Conservation (phyloP, 2,113 vertebrate genomes). For the Varanus salvator region DNA sequence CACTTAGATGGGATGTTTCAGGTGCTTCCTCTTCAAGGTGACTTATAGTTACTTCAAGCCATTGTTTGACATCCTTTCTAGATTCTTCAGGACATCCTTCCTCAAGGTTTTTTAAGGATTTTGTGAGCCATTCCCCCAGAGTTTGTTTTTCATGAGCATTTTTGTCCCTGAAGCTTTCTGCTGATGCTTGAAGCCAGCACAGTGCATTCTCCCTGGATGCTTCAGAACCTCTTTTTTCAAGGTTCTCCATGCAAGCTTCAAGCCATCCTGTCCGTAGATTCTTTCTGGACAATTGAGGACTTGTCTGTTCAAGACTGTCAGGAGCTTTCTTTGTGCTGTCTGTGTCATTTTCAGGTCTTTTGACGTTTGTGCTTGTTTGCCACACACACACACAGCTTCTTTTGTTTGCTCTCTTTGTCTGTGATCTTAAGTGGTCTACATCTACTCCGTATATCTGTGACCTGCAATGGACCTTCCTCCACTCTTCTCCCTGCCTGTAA, state of each 20-base stretch:
- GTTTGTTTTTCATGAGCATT: background rate
- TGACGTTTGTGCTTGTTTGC: background rate
- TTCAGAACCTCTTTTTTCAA: background rate
- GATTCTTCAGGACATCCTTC: background rate
- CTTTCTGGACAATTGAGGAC: background rate
- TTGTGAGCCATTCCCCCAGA: background rate
- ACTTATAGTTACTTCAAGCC: background rate
- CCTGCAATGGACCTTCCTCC: fast-evolving
- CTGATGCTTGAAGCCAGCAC: background rate
- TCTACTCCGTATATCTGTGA: fast-evolving
- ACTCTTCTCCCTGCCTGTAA: constrained; percentile 26
- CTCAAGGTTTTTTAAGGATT: background rate
- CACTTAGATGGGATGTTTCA: background rate
- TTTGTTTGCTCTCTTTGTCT: background rate
- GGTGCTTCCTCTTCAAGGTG: background rate
- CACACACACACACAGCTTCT: constrained; percentile 9
- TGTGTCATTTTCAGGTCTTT: background rate
- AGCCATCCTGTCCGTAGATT: constrained; percentile 1
- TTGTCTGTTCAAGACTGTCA: background rate
- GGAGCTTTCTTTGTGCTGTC: background rate
- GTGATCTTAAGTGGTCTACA: background rate
- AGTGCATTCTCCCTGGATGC: background rate
- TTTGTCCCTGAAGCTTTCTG: background rate
- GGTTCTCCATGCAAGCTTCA: background rate
- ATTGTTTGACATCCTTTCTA: constrained; percentile 2